Evolutionary conservation across 1,140 invertebrate species (phyloP), one percentile per base, ranked within the genome.

Genomic region (Drosophila melanica): DNA sequence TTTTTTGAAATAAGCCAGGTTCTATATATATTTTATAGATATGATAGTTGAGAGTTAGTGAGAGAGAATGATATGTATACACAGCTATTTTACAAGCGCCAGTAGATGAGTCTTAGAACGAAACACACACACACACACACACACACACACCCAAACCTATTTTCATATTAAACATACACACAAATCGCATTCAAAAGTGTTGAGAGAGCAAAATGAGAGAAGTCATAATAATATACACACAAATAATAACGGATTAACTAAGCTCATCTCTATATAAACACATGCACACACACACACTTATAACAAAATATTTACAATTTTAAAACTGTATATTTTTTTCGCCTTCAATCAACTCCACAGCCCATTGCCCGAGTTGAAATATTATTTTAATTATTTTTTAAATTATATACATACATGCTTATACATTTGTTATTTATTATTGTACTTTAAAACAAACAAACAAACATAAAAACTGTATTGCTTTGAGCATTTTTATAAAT

Each of bases 401-500:
- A 75, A 60, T 72, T 64, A 85, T 71, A 78, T 57, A 75, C 41
- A 74, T 60, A 74, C 62, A 79, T 65, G 48, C 66, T 58, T 64
- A 77, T 45, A 68, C 68, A 87, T 79, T 86, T 87, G 82, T 87
- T 87, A 87, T 87, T 87, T 87, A 87, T 87, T 87, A 87, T 87
- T 87, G 71, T 81, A 81, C 57, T 84, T 80, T 77, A 62, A 64
- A 70, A 75, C 44, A 44, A 59, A 45, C 39, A 63, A 63, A 67
- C n/a, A 58, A 72, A 77, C 51, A 73, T 39, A 86, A 72, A 81
- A 85, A 87, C 66, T 87, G 75, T 79, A 86, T 82, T 87, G 82
- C 82, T 87, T 87, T 86, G 79, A 87, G 82, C 84, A 86, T 86
- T 85, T 79, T 60, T 30, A 33, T 33, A 30, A 33, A 50, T 16